phyloP scores from a whole-genome alignment of 2,113 vertebrate species.

The Corydoras sp. region DNA sequence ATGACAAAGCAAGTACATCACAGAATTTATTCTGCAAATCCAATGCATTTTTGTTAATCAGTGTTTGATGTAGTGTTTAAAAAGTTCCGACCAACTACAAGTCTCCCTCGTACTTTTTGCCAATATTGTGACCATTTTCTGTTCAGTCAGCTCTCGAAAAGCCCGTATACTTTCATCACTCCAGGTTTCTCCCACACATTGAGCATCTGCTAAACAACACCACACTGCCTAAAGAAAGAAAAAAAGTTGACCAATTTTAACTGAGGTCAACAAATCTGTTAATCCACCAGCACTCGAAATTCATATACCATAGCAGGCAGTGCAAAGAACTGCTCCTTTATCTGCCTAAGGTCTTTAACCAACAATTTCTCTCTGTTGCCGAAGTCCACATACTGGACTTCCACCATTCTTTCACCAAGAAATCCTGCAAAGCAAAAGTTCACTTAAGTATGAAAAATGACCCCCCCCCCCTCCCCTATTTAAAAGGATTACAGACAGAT shows the following conservation, averaged over 20 bases:
- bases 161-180: conserved; percentile 63
- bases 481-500: not conserved
- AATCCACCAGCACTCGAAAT: not conserved
- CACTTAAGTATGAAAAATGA: not conserved
- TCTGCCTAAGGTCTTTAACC: conserved; percentile 70
- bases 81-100: too few species aligned
- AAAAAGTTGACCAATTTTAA: not conserved
- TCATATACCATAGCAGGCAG: conserved; percentile 75
- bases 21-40: too few species aligned
- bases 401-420: conserved; percentile 65
- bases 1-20: too few species aligned
- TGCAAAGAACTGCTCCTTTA: conserved; percentile 79
- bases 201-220: conserved; percentile 74
- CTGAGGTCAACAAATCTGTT: not conserved
- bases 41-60: too few species aligned
- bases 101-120: conserved; percentile 65
- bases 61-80: too few species aligned
- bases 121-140: conserved; percentile 70
- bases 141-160: conserved; percentile 72
- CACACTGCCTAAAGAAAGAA: conserved; percentile 70
- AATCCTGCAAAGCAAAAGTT: conserved; percentile 60
- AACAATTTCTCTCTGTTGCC: conserved; percentile 69
- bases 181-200: conserved; percentile 70
- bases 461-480: not conserved
- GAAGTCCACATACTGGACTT: conserved; percentile 79